Conservation (phyloP, 2,888 invertebrate species). For the Arge pagana region DNA sequence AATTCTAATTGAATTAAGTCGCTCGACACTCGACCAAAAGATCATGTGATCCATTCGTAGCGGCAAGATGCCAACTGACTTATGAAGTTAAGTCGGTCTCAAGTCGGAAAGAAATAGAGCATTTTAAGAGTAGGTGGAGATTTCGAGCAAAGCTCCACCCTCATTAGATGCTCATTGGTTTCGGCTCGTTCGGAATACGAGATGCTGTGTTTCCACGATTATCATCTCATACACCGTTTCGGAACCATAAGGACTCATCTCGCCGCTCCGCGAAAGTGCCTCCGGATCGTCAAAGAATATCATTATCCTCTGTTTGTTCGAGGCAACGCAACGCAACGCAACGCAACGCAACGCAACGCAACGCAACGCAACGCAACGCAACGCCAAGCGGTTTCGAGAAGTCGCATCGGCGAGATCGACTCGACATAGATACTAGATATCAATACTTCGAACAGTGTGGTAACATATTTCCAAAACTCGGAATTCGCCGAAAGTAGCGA, state of each 20-base stretch:
- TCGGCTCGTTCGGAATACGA: constrained; percentile 28
- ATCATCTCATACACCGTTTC: constrained; percentile 13
- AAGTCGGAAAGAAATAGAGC: constrained; percentile 49
- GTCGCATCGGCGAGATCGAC: no score
- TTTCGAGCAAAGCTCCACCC: constrained; percentile 53
- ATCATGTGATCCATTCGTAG: constrained; percentile 27
- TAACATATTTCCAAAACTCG: no score
- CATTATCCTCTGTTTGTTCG: no score
- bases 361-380: no score
- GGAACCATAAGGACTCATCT: background rate
- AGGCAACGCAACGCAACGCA: no score
- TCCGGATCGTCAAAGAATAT: no score
- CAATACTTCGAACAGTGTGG: no score
- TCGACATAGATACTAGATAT: no score
- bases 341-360: no score
- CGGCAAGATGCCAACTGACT: constrained; percentile 56
- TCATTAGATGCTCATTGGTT: constrained; percentile 55
- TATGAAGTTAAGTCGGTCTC: constrained; percentile 52
- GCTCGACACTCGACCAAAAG: constrained; percentile 17
- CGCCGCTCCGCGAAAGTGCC: no score
- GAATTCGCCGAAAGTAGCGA: no score
- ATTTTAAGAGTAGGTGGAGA: constrained; percentile 57
- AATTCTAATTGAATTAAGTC: constrained; percentile 39
- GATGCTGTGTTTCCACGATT: constrained; percentile 17
- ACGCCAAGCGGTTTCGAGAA: no score